Evolutionary conservation across 2,797 vertebrate species (phyloP).

Genomic region (Poeciliopsis gracilis): DNA sequence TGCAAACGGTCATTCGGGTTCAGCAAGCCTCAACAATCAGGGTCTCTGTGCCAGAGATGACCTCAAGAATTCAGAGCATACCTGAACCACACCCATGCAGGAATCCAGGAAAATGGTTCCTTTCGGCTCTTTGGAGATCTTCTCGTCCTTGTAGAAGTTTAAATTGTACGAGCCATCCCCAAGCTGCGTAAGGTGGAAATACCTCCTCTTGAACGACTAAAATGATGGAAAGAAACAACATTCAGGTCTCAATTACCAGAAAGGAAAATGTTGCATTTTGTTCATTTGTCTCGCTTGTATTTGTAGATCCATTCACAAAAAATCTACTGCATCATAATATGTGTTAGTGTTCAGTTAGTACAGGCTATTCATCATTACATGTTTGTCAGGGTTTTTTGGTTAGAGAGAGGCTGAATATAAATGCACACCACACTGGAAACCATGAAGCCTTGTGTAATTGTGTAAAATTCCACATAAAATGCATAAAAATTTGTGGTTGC

Average conservation of each 20-base stretch:
- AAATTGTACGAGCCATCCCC: slow-evolving; percentile 98
- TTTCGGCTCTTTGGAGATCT: slow-evolving; percentile 98
- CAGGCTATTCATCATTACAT: background rate
- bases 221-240: slow-evolving; percentile 35
- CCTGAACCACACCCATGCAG: slow-evolving; percentile 98
- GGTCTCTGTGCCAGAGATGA: slow-evolving; percentile 14
- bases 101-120: slow-evolving; percentile 99
- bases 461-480: background rate
- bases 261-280: background rate
- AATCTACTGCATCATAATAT: background rate
- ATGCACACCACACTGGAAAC: background rate
- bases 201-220: slow-evolving; percentile 98
- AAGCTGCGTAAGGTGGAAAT: slow-evolving; percentile 96
- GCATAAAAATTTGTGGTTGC: background rate
- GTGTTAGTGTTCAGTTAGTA: background rate
- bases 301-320: background rate
- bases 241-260: background rate
- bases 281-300: background rate
- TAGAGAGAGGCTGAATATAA: background rate
- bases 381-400: background rate
- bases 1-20: slow-evolving; percentile 23
- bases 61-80: slow-evolving; percentile 57
- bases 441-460: background rate
- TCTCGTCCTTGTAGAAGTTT: slow-evolving; percentile 99
- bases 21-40: slow-evolving; percentile 14